Evolutionary conservation across 2,888 invertebrate genomes (phyloP), one percentile per base, ranked within the genome.

Genomic region (Trichopria drosophilae): DNA sequence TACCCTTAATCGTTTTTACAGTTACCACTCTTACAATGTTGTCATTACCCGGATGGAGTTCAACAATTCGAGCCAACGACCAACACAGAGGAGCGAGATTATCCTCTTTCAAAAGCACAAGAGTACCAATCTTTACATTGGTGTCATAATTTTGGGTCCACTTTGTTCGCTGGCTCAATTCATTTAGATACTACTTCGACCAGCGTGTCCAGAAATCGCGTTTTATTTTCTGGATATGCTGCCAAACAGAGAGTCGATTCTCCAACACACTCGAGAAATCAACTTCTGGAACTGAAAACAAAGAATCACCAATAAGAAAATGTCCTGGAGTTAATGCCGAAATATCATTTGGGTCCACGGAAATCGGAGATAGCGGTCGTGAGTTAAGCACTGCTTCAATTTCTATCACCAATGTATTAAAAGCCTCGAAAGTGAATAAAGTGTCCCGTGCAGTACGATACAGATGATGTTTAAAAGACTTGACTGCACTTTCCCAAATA

Each of bases 101-200:
- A n/a, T n/a, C n/a, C n/a, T n/a, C n/a, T n/a, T n/a, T n/a, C n/a
- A n/a, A n/a, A n/a, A n/a, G n/a, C n/a, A n/a, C n/a, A n/a, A n/a
- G n/a, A n/a, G n/a, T n/a, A n/a, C n/a, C n/a, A n/a, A n/a, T n/a
- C n/a, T n/a, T n/a, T n/a, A n/a, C n/a, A n/a, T n/a, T n/a, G n/a
- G n/a, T n/a, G n/a, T n/a, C n/a, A 2, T 39, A 36, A 9, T 32
- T 9, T 23, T 3, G 24, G 1, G 18, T 13, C 50, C 57, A 53
- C 45, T 66, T 65, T 1, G 53, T 59, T 22, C 55, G 43, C 9
- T 22, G 29, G 18, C 52, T 47, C 26, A 59, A 20, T 37, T 57
- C 41, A 13, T 55, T 34, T 1, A 60, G 16, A 36, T 58, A 58
- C 6, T 56, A 56, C 6, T 6, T 4, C 5, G 37, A 36, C 56